Percentiles rank a stretch among this genome's conserved stretches.
phyloP scores from a whole-genome alignment of 2,113 vertebrate genomes.

The Aspiorhynchus laticeps region DNA sequence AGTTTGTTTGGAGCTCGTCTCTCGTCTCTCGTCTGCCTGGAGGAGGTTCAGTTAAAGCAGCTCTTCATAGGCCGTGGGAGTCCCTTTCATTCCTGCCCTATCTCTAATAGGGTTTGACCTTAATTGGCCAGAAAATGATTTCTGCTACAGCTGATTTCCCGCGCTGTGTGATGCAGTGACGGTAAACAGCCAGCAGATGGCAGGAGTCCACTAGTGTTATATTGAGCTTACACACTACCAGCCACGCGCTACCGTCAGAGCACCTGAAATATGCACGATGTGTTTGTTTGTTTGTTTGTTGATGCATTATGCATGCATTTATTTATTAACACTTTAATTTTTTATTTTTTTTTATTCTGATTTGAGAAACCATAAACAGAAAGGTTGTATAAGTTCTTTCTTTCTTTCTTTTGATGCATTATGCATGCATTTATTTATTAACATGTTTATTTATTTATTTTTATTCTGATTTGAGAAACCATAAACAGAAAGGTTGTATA shows the following conservation, averaged over 20 bases:
- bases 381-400: no score
- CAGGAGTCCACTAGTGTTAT: conserved; percentile 8
- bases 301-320: neutral
- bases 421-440: no score
- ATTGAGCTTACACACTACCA: neutral
- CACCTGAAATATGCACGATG: no score
- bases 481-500: no score
- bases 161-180: neutral
- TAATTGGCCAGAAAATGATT: conserved; percentile 2
- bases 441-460: no score
- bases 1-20: conserved; percentile 3
- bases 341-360: no score
- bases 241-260: no score
- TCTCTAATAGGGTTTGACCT: conserved; percentile 8
- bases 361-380: no score
- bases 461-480: no score
- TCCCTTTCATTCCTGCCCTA: neutral
- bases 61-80: neutral
- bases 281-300: neutral
- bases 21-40: neutral
- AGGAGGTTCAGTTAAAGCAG: neutral
- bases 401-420: no score
- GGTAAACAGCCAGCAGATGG: conserved; percentile 32
- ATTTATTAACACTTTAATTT: no score
- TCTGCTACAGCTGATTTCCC: neutral